Evolutionary conservation across 2,797 vertebrate species (phyloP).

Genomic region (Hoplostethus atlanticus): DNA sequence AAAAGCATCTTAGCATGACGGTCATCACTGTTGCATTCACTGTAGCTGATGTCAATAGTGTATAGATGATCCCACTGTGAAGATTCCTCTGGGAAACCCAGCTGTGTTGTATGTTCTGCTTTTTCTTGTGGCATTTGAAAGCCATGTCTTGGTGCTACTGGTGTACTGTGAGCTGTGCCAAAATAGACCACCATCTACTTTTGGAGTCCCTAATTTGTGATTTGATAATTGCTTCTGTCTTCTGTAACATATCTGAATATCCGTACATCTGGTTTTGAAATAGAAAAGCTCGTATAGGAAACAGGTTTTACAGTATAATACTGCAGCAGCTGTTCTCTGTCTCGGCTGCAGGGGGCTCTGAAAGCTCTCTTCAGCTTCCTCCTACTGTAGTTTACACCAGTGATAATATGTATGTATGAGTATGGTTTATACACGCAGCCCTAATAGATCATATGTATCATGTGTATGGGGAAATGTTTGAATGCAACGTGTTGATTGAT

Average conservation of each 20-base stretch:
- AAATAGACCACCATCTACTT: conserved; percentile 48
- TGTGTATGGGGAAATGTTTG: conserved; percentile 45
- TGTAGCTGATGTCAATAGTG: background rate
- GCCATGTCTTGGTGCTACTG: conserved; percentile 75
- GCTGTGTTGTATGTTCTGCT: conserved; percentile 55
- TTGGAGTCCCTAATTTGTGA: conserved; percentile 53
- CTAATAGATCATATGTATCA: conserved; percentile 26
- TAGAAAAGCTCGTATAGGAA: conserved; percentile 55
- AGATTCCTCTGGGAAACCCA: conserved; percentile 48
- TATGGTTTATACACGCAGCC: conserved; percentile 44
- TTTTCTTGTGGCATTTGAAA: conserved; percentile 66
- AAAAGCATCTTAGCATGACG: conserved; percentile 30
- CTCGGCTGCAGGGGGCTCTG: conserved; percentile 58
- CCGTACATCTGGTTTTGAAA: conserved; percentile 42
- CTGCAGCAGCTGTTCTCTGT: conserved; percentile 52
- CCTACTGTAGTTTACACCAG: conserved; percentile 53
- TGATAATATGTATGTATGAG: conserved; percentile 40
- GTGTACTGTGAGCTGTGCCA: conserved; percentile 58
- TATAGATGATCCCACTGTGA: background rate
- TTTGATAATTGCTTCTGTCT: conserved; percentile 56
- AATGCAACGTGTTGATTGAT: conserved; percentile 54
- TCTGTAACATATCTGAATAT: conserved; percentile 55
- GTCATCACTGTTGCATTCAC: background rate
- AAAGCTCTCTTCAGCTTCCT: conserved; percentile 39
- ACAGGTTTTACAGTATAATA: conserved; percentile 52